These are phyloP conservation scores for Tenthredo mesomela DNA, from an alignment of 2,888 invertebrate species.

Conservation along the genomic window DNA sequence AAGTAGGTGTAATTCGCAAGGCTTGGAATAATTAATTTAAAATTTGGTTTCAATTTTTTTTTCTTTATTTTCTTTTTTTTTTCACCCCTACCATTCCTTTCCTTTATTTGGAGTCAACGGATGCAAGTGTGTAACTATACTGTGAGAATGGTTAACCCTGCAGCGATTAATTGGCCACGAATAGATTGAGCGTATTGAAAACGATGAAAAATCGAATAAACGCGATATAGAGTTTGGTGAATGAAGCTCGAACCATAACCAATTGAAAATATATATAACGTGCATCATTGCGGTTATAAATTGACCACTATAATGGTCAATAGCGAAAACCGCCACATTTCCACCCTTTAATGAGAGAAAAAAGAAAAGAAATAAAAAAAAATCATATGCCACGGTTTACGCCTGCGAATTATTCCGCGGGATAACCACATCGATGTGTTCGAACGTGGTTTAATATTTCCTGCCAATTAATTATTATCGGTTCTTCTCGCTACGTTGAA, in stretches of 20 bases:
- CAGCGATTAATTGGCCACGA: neutral
- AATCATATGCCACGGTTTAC: neutral
- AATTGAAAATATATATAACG: slow-evolving; percentile 29
- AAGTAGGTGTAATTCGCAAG: neutral
- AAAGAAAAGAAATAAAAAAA: neutral
- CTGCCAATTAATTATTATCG: slow-evolving; percentile 16
- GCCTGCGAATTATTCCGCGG: slow-evolving; percentile 1
- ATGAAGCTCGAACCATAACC: neutral
- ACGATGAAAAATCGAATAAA: neutral
- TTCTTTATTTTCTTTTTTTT: neutral
- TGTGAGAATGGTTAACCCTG: neutral
- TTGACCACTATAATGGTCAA: neutral
- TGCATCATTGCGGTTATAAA: neutral
- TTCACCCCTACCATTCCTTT: neutral
- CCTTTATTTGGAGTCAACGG: neutral
- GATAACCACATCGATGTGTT: neutral
- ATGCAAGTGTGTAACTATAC: neutral
- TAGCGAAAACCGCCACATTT: neutral
- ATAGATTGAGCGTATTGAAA: neutral
- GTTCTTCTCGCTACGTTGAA: neutral
- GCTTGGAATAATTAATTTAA: neutral
- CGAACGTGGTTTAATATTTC: neutral
- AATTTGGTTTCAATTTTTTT: neutral
- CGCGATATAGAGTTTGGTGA: neutral
- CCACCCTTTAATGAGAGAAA: neutral